Evolutionary conservation across 2,113 vertebrate genomes (phyloP).

Genomic region (Lepisosteus oculatus): DNA sequence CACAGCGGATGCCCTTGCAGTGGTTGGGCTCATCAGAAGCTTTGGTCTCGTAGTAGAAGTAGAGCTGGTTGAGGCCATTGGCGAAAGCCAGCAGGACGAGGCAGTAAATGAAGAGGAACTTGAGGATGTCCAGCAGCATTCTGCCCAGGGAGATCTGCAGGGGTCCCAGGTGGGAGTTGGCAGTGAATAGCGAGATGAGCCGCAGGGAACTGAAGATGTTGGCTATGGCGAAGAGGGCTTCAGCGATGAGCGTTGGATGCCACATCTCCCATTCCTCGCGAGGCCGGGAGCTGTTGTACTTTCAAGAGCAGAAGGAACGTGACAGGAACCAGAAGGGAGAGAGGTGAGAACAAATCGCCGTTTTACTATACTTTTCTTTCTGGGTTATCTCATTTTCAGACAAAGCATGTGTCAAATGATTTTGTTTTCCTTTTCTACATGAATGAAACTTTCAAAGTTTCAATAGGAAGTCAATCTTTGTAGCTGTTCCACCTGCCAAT

Average conservation of each 20-base stretch:
- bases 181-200: constrained; percentile 97
- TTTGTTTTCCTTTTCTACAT: no score
- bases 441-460: no score
- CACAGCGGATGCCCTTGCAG: constrained; percentile 96
- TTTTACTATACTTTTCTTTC: no score
- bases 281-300: constrained; percentile 86
- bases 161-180: constrained; percentile 96
- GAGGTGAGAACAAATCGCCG: background rate
- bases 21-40: constrained; percentile 79
- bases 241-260: constrained; percentile 94
- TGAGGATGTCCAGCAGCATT: constrained; percentile 98
- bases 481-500: no score
- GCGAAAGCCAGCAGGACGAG: constrained; percentile 96
- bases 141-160: constrained; percentile 96
- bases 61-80: constrained; percentile 97
- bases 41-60: constrained; percentile 97
- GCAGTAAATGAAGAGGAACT: constrained; percentile 99
- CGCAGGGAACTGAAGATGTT: constrained; percentile 98
- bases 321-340: background rate
- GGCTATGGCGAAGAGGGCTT: constrained; percentile 96
- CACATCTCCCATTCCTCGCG: constrained; percentile 94
- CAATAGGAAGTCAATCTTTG: no score
- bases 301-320: no score
- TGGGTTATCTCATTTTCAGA: no score
- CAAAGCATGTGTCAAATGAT: no score